A percentile compares a stretch with the other conserved stretches of the same genome.
phyloP scores from a whole-genome alignment of 1,140 invertebrate species.

The Paramacrobiotus metropolitanus region DNA sequence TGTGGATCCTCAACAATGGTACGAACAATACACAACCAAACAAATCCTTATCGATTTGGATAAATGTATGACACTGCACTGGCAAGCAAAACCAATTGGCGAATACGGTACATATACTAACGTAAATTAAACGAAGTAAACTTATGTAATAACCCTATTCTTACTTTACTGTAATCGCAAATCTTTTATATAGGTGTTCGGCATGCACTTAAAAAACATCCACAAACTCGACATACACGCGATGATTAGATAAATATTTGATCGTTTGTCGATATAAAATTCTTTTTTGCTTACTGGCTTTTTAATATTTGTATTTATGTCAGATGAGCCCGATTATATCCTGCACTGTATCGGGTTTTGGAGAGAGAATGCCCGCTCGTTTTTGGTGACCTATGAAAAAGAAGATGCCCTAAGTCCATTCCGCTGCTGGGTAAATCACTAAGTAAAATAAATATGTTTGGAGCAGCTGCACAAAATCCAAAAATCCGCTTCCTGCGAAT shows the following conservation, averaged over 20 bases:
- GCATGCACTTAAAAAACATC: too few species aligned
- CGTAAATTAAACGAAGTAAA: too few species aligned
- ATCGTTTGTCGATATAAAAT: too few species aligned
- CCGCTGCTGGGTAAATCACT: conserved; percentile 61
- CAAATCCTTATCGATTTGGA: conserved; percentile 5
- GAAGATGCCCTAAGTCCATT: conserved; percentile 84
- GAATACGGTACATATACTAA: conserved; percentile 4
- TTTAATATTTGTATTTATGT: too few species aligned
- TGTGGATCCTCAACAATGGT: conserved; percentile 30
- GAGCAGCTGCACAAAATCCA: too few species aligned
- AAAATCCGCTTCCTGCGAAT: neutral
- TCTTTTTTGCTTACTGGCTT: too few species aligned
- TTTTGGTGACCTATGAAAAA: conserved; percentile 88
- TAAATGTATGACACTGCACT: conserved; percentile 6
- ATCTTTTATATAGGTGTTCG: too few species aligned
- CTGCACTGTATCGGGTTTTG: conserved; percentile 93
- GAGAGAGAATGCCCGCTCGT: conserved; percentile 92
- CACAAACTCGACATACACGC: too few species aligned
- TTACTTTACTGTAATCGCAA: too few species aligned
- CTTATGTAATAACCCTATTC: too few species aligned
- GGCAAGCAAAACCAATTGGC: conserved; percentile 1
- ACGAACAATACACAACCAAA: neutral
- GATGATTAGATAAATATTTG: too few species aligned
- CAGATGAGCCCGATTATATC: conserved; percentile 75
- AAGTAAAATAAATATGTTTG: too few species aligned